Conservation (phyloP, 1,140 invertebrate species). For the Anastatus disparis region DNA sequence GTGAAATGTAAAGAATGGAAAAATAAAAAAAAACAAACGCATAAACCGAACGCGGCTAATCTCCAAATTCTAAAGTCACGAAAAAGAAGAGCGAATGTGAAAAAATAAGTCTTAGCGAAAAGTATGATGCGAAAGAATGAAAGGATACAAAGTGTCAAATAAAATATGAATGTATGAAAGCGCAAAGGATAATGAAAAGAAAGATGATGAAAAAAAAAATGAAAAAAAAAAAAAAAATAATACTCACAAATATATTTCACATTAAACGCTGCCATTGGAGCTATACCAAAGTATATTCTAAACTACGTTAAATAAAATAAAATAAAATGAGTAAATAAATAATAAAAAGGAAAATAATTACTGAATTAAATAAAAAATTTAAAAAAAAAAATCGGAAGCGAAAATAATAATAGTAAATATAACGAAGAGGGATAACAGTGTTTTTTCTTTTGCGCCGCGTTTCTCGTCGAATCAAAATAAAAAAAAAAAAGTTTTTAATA, state of each 20-base stretch:
- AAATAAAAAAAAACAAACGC: not conserved
- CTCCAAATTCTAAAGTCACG: constrained; percentile 24
- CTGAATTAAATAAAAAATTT: constrained; percentile 33
- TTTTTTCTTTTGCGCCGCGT: constrained; percentile 24
- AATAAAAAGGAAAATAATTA: too few relatives aligned
- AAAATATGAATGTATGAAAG: too few relatives aligned
- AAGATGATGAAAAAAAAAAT: constrained; percentile 28
- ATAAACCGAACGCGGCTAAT: not conserved
- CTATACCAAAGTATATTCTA: constrained; percentile 63
- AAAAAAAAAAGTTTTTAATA: too few relatives aligned
- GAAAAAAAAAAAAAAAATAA: constrained; percentile 41
- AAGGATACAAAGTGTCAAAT: not conserved
- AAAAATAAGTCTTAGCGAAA: constrained; percentile 16
- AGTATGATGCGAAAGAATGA: constrained; percentile 37
- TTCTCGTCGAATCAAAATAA: constrained; percentile 37
- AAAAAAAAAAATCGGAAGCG: not conserved
- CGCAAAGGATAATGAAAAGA: too few relatives aligned
- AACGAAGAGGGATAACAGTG: not conserved
- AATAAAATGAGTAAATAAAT: constrained; percentile 35
- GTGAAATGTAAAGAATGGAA: not conserved
- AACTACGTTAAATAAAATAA: constrained; percentile 56
- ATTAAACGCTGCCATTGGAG: constrained; percentile 61
- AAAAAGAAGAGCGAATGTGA: not conserved
- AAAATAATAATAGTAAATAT: not conserved
- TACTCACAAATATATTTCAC: constrained; percentile 56